These are phyloP conservation scores for Malacoctenus gilli DNA, from an alignment of 2,797 vertebrate genomes.

Conservation along the genomic window DNA sequence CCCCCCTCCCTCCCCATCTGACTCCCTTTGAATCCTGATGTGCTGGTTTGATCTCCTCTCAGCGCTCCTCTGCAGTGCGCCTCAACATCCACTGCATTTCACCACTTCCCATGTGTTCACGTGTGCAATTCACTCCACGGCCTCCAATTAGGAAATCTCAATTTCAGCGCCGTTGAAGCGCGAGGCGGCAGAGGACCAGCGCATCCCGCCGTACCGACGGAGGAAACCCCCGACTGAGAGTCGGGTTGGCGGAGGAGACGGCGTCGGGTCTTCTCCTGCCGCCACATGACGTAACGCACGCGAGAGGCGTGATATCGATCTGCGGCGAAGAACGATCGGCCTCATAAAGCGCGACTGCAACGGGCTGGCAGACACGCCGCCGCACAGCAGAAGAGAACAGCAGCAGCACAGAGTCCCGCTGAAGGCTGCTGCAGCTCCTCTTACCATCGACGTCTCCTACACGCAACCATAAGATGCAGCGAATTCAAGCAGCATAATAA, in stretches of 20 bases:
- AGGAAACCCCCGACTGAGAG: too few species aligned
- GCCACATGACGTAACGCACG: constrained; percentile 1
- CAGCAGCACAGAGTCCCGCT: not conserved
- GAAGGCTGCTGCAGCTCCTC: constrained; percentile 15
- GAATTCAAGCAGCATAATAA: constrained; percentile 22
- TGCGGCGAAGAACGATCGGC: constrained; percentile 27
- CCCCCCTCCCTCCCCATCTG: constrained; percentile 21
- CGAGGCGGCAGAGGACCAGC: too few species aligned
- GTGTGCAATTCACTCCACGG: constrained; percentile 34
- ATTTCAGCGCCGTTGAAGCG: too few species aligned
- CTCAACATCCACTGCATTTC: constrained; percentile 57
- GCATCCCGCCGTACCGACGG: too few species aligned
- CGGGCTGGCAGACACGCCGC: not conserved
- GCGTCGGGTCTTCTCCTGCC: not conserved
- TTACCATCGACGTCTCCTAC: constrained; percentile 6
- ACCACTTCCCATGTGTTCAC: constrained; percentile 11
- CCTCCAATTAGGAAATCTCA: constrained; percentile 18
- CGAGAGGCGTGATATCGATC: constrained; percentile 15
- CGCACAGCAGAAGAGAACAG: not conserved
- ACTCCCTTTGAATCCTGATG: constrained; percentile 64
- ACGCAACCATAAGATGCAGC: constrained; percentile 9
- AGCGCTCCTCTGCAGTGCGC: constrained; percentile 75
- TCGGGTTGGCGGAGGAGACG: too few species aligned
- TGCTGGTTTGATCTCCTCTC: constrained; percentile 63
- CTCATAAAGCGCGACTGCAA: not conserved